Conservation (phyloP, 2,888 invertebrate genomes). For the Calameuta filiformis region DNA sequence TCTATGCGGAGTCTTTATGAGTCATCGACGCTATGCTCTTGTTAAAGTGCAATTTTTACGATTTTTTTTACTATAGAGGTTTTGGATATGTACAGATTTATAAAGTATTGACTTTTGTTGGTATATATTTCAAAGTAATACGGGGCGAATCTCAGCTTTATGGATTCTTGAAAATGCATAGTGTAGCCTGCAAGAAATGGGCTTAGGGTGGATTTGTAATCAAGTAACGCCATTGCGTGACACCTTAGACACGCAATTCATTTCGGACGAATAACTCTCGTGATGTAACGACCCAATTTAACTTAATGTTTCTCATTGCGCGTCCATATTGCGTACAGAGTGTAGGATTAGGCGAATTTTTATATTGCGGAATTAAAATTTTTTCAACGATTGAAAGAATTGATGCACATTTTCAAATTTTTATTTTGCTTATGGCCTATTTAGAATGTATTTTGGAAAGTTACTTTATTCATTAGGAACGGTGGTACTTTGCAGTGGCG, state of each 20-base stretch:
- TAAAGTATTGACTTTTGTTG: background rate
- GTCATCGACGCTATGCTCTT: no score
- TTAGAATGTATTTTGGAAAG: background rate
- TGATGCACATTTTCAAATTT: background rate
- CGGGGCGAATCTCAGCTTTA: background rate
- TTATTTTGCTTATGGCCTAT: background rate
- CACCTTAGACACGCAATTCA: background rate
- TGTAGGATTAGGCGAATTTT: background rate
- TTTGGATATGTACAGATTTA: background rate
- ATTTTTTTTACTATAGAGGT: no score
- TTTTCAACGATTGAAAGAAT: background rate
- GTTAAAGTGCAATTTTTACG: no score
- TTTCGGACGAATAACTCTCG: background rate
- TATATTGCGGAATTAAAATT: background rate
- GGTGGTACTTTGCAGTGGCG: background rate
- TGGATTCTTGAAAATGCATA: background rate
- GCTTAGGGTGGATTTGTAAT: background rate
- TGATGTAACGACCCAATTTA: background rate
- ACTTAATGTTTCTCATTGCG: no score
- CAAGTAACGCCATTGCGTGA: background rate
- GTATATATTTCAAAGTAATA: background rate
- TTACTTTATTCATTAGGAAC: background rate
- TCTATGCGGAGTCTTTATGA: no score
- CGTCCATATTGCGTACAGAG: background rate
- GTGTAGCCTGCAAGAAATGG: background rate